phyloP scores from a whole-genome alignment of 2,113 vertebrate genomes.

The Thryonomys swinderianus region DNA sequence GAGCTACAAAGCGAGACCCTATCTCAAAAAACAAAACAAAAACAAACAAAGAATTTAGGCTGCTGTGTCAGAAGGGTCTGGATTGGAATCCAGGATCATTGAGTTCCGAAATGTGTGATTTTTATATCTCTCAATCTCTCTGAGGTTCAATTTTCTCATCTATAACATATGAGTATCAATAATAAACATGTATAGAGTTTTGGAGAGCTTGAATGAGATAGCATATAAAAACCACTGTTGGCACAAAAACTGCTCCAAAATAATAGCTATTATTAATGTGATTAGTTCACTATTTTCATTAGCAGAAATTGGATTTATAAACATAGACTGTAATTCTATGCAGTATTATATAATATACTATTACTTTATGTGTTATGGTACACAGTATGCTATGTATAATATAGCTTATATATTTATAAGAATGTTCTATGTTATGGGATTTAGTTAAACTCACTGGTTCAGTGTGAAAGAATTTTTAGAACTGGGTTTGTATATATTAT shows the following conservation, averaged over 20 bases:
- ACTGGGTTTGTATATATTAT: not conserved
- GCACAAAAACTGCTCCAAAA: not conserved
- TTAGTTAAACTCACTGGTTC: constrained; percentile 27
- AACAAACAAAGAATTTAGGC: not conserved
- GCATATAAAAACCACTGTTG: not conserved
- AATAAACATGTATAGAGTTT: not conserved
- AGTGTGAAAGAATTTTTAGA: constrained; percentile 50
- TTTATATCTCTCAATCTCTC: constrained; percentile 7
- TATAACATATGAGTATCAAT: not conserved
- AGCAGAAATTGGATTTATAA: constrained; percentile 26
- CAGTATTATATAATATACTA: not conserved
- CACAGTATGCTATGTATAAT: not conserved
- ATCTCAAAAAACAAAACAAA: no score
- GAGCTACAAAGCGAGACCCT: no score
- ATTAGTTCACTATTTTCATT: constrained; percentile 53
- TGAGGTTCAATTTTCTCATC: constrained; percentile 1
- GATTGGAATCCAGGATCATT: not conserved
- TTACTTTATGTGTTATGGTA: constrained; percentile 7
- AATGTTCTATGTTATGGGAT: not conserved
- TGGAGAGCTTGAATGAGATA: constrained; percentile 11
- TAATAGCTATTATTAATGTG: constrained; percentile 11
- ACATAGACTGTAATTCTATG: not conserved
- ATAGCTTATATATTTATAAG: constrained; percentile 46
- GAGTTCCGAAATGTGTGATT: not conserved
- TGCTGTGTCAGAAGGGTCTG: not conserved